Base-by-base conservation (phyloP, 2,113 vertebrate genomes). In the Hoplias malabaricus region DNA sequence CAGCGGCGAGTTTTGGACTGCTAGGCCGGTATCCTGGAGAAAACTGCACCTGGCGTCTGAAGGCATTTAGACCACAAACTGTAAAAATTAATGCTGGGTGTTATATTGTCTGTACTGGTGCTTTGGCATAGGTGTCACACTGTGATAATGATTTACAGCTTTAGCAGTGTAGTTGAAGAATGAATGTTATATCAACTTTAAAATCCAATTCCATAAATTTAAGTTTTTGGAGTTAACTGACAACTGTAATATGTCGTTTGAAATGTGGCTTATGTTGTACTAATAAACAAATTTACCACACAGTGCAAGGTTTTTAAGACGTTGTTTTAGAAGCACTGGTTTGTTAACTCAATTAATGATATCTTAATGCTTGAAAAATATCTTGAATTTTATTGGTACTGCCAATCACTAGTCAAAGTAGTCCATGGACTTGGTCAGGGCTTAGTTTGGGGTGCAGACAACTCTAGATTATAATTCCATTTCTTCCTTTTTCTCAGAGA, bases 1-100 rank as follows among this genome's bases (percentile, higher is more conserved):
- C 82, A 84, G 75, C 21, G 82, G 68, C 82, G 71, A 69, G 75
- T 34, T 66, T 72, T 81, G 77, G 36, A 84, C 73, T 59, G 23
- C 66, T 75, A 84, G 84, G 31, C 67, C 57, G 72, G 69, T 73
- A 75, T 6, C 75, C 40, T 57, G 72, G 78, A 81, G 80, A 79
- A 80, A 63, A 21, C 77, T 81, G 78, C 81, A 88, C 82, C 84
- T 87, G 87, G 73, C 42, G 66, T 70, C 54, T 74, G 43, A 68
- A 69, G 61, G n/a, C 69, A 82, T 84, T 27, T 48, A 59, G 71
- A 57, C 59, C 68, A 43, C 36, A n/a, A n/a, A 46, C 66, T 77
- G 29, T 61, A n/a, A 8, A 63, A 36, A 21, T 63, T 19, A 34
- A 1, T 48, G 46, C 46, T n/a, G 19, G 59, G 66, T 66, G 53